Percentiles rank a stretch among this genome's conserved stretches.
phyloP scores from a whole-genome alignment of 2,888 invertebrate species.

The Xylophagus ater region DNA sequence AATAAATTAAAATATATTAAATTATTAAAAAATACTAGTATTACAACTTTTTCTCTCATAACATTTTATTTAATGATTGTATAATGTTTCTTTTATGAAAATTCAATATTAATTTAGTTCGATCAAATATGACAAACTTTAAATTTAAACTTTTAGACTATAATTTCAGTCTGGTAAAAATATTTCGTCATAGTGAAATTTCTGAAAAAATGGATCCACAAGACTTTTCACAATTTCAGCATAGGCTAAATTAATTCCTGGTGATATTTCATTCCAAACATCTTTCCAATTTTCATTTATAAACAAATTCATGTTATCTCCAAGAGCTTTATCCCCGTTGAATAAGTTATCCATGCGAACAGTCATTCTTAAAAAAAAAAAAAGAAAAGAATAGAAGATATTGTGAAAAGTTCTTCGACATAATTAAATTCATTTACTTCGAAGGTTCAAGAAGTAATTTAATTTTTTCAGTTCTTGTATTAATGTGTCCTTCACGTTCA shows the following conservation, averaged over 20 bases:
- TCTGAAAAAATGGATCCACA: constrained; percentile 32
- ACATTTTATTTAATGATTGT: too few relatives aligned
- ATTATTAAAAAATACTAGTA: too few relatives aligned
- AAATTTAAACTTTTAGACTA: neutral
- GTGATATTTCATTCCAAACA: constrained; percentile 43
- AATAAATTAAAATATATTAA: too few relatives aligned
- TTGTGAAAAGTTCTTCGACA: too few relatives aligned
- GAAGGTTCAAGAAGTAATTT: constrained; percentile 10
- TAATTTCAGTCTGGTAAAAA: constrained; percentile 18
- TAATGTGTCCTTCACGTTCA: constrained; percentile 13
- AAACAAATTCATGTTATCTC: constrained; percentile 47
- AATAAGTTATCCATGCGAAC: constrained; percentile 47
- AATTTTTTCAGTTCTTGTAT: constrained; percentile 12
- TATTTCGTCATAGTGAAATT: constrained; percentile 32
- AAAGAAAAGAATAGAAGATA: too few relatives aligned
- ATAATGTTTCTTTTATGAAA: too few relatives aligned
- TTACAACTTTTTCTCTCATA: too few relatives aligned
- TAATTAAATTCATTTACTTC: too few relatives aligned
- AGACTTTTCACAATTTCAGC: constrained; percentile 28
- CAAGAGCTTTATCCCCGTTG: constrained; percentile 44
- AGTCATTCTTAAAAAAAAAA: constrained; percentile 9
- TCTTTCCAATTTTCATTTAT: constrained; percentile 48
- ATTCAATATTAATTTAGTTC: neutral
- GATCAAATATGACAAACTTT: neutral
- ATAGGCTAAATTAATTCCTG: constrained; percentile 9